Base-by-base conservation (phyloP, 2,797 vertebrate genomes). In the Microctenopoma lineatum region DNA sequence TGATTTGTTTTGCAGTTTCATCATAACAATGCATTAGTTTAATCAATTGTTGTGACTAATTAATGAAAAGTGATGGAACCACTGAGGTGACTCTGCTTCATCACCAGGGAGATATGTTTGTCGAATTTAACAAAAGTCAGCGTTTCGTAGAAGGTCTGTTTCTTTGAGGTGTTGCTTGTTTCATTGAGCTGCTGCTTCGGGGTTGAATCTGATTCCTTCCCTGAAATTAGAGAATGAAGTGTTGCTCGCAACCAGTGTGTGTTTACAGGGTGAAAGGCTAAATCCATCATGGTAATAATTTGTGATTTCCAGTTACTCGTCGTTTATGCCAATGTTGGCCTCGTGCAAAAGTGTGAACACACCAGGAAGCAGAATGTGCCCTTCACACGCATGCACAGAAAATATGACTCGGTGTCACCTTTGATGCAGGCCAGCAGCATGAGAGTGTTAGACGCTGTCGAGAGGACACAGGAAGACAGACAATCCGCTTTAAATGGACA, bases 231-330 rank as follows among this genome's bases (percentile, higher is more conserved):
- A 73, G 61, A 75, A 25, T 51, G 18, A 71, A 47, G 67, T 85
- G 75, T 73, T 74, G 58, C 66, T 54, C 3, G 59, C 38, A 59
- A 61, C 60, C 69, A 67, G 58, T 73, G 75, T 67, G 71, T 88
- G 75, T 82, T 81, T 72, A 68, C 39, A 61, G 66, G 42, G 66
- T 84, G 65, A 87, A 88, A 84, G 76, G 77, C 64, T 74, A 81
- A 80, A 63, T 87, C 80, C 83, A 84, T 90, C 84, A 90, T 34
- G 70, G 73, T 90, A 87, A 91, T 90, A 46, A 69, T 75, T 85
- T 70, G 80, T 91, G 89, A 91, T 81, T 79, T 32, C 77, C 56
- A 79, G 70, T 90, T 86, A 90, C 54, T 91, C 88, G 91, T 73
- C 13, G 3, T 81, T 91, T 87, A 90, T 84, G 76, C 85, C 87